phyloP scores from a whole-genome alignment of 2,888 invertebrate genomes.

The Dryomyza anilis region DNA sequence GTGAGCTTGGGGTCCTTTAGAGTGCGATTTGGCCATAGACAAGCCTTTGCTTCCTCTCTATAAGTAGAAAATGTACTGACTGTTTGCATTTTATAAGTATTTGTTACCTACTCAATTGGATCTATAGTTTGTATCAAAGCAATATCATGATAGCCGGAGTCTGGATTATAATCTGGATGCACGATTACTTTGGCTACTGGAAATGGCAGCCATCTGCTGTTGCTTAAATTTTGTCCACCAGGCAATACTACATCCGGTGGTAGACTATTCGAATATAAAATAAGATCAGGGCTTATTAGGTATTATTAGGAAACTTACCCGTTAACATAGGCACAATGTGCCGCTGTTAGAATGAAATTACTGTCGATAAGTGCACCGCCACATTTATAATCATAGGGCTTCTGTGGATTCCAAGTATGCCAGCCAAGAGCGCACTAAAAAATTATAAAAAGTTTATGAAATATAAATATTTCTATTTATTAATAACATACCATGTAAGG shows the following conservation, averaged over 20 bases:
- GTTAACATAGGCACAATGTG: conserved; percentile 24
- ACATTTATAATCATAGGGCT: conserved; percentile 15
- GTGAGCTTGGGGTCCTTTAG: conserved; percentile 17
- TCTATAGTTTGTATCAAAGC: conserved; percentile 57
- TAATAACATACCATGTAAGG: too few relatives aligned
- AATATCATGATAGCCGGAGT: conserved; percentile 64
- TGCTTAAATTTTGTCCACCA: conserved; percentile 11
- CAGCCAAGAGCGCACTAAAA: conserved; percentile 15
- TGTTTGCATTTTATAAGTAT: not conserved
- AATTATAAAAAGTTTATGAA: too few relatives aligned
- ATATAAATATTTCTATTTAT: too few relatives aligned
- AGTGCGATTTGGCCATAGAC: not conserved
- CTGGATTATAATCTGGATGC: conserved; percentile 60
- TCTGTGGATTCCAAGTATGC: not conserved
- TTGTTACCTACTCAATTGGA: conserved; percentile 36
- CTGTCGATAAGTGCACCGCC: conserved; percentile 27
- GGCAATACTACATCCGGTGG: conserved; percentile 2
- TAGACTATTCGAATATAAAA: not conserved
- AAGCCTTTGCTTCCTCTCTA: not conserved
- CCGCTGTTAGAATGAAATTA: conserved; percentile 29
- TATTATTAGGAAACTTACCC: conserved; percentile 15
- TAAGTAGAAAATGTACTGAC: too few relatives aligned
- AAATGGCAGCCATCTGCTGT: not conserved
- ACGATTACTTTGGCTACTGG: conserved; percentile 16
- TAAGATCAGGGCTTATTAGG: too few relatives aligned